Evolutionary conservation across 2,888 invertebrate genomes (phyloP), one percentile per base, ranked within the genome.

Genomic region (Pterobdella sp.): DNA sequence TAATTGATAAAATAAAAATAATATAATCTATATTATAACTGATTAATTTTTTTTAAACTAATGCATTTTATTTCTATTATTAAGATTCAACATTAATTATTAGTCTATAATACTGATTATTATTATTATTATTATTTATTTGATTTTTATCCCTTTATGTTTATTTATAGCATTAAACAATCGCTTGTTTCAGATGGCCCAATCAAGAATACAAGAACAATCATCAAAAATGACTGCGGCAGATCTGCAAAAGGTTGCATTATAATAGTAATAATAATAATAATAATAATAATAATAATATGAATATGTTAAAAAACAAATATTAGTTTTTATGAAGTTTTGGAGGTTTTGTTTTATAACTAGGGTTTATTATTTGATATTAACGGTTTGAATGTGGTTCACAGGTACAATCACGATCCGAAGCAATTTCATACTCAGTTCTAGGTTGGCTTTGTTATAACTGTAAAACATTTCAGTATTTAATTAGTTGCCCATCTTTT

Each of bases 171-270:
- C 26, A 10, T 35, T 68, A 22, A 14, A 2, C 31, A 1, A 14
- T 1, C 26, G 1, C 18, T 0, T 37, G 0, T 1, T 35, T 1
- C 42, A 70, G 70, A n/a, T 29, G 31, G 70, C 70, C n/a, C 70
- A 70, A 32, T 32, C 70, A 26, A 70, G 49, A 32, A 70, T 70
- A n/a, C 26, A 49, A 52, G 70, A 70, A 22, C 70, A 70, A 29
- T 52, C 52, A 18, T n/a, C 52, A 29, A 70, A 70, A 32, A 49
- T 70, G 70, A 52, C 70, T 1, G 52, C 70, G 18, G 26, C 52
- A 1, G 70, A 70, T 42, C 70, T 70, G 18, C 70, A 70, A 34
- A 22, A 31, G n/a, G 70, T 70, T 29, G 32, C 31, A 14, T 7
- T 22, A n/a, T n/a, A n/a, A n/a, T n/a, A n/a, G n/a, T n/a, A n/a